Conservation (phyloP, 2,113 vertebrate genomes). For the Picathartes gymnocephalus region DNA sequence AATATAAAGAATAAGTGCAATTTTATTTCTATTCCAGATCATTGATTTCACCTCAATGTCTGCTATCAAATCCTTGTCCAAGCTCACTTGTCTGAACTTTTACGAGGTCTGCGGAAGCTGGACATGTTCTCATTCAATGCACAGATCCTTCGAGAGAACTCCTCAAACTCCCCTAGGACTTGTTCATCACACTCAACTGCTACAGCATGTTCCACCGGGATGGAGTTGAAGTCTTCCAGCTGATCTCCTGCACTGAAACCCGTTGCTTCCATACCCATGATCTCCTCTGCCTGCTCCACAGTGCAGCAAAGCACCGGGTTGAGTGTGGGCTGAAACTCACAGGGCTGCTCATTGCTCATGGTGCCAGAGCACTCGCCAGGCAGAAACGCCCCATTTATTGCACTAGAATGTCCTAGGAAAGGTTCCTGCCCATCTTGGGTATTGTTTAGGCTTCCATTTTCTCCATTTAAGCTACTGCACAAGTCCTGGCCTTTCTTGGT, state of each 20-base stretch:
- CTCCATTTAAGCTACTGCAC: conserved; percentile 33
- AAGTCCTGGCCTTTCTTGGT: conserved; percentile 23
- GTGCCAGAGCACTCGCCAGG: conserved; percentile 32
- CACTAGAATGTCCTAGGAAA: conserved; percentile 18
- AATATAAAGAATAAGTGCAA: conserved; percentile 86
- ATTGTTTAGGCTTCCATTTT: not conserved
- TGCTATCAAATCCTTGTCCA: not conserved
- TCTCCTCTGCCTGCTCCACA: conserved; percentile 93
- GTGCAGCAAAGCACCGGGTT: conserved; percentile 75
- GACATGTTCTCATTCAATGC: conserved; percentile 93
- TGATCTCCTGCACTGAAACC: conserved; percentile 77
- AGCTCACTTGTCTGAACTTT: conserved; percentile 91
- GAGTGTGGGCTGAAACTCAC: not conserved
- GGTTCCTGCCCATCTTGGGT: not conserved
- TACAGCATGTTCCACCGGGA: conserved; percentile 92
- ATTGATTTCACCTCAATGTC: not conserved
- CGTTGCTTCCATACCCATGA: conserved; percentile 91
- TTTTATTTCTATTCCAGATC: conserved; percentile 25
- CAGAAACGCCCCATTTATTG: conserved; percentile 61
- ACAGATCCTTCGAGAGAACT: conserved; percentile 95
- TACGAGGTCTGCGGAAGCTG: conserved; percentile 90
- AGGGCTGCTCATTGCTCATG: not conserved
- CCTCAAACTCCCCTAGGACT: conserved; percentile 94
- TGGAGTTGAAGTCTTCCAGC: conserved; percentile 86
- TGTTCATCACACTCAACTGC: conserved; percentile 96